A percentile compares a stretch with the other conserved stretches of the same genome.
phyloP scores from a whole-genome alignment of 2,888 invertebrate species.

The Hofmannophila pseudospretella region DNA sequence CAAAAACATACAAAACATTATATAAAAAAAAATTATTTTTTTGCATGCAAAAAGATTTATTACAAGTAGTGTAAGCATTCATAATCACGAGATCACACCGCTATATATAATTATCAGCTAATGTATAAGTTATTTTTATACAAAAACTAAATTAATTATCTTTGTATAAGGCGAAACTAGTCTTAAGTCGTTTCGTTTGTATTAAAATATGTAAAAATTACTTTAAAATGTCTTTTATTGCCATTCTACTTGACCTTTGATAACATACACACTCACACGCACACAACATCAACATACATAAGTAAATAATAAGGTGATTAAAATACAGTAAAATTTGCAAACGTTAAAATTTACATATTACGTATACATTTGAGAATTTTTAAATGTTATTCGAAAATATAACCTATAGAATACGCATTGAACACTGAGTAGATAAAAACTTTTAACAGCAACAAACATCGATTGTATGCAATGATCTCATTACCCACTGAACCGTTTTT shows the following conservation, averaged over 20 bases:
- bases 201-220: constrained; percentile 33
- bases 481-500: constrained; percentile 4
- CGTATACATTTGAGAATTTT: no score
- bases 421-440: no score
- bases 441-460: no score
- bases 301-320: no score
- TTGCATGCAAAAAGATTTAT: constrained; percentile 53
- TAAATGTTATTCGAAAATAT: no score
- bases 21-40: constrained; percentile 33
- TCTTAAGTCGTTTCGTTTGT: constrained; percentile 66
- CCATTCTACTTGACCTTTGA: background rate
- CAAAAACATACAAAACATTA: constrained; percentile 37
- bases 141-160: constrained; percentile 34
- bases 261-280: no score
- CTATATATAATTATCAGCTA: constrained; percentile 18
- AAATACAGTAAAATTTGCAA: no score
- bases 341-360: no score
- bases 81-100: constrained; percentile 20
- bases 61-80: constrained; percentile 14
- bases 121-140: constrained; percentile 44
- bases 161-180: constrained; percentile 50
- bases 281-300: no score
- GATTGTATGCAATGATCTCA: constrained; percentile 1
- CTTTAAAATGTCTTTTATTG: constrained; percentile 1
- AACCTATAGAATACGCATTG: no score